Evolutionary conservation across 2,797 vertebrate species (phyloP).

Genomic region (Diplodus sargus): DNA sequence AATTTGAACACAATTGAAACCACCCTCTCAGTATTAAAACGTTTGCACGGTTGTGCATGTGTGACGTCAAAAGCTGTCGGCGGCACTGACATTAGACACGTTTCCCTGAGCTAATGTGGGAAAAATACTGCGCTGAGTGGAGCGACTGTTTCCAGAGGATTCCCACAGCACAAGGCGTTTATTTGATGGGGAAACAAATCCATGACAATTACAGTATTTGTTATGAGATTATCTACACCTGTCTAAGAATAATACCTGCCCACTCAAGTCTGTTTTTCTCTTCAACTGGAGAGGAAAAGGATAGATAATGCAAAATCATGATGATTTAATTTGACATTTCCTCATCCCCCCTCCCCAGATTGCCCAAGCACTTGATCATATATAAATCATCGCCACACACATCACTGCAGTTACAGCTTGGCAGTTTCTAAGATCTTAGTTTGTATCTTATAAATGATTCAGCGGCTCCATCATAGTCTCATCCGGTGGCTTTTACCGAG

Average conservation of each 20-base stretch:
- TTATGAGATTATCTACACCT: conserved; percentile 8
- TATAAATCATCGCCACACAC: conserved; percentile 32
- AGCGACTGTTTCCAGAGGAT: not conserved
- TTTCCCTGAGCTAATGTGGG: not conserved
- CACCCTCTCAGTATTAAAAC: not conserved
- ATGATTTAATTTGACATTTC: conserved; percentile 25
- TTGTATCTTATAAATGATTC: conserved; percentile 52
- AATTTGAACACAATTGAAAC: not conserved
- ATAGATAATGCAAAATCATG: conserved; percentile 4
- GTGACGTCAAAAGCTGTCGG: not conserved
- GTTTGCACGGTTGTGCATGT: not conserved
- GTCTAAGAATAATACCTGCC: not conserved
- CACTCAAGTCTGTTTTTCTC: conserved; percentile 12
- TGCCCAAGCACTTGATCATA: conserved; percentile 19
- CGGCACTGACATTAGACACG: not conserved
- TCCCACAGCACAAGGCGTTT: not conserved
- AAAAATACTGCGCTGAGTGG: not conserved
- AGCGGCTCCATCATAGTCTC: conserved; percentile 26
- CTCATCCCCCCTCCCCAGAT: conserved; percentile 12
- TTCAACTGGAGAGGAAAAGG: not conserved
- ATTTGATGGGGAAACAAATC: not conserved
- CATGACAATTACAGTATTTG: not conserved
- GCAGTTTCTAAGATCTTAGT: conserved; percentile 35
- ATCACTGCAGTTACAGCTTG: conserved; percentile 10
- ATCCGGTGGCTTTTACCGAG: conserved; percentile 29